Base-by-base conservation (phyloP, 2,888 invertebrate genomes). In the Lapara coniferarum region DNA sequence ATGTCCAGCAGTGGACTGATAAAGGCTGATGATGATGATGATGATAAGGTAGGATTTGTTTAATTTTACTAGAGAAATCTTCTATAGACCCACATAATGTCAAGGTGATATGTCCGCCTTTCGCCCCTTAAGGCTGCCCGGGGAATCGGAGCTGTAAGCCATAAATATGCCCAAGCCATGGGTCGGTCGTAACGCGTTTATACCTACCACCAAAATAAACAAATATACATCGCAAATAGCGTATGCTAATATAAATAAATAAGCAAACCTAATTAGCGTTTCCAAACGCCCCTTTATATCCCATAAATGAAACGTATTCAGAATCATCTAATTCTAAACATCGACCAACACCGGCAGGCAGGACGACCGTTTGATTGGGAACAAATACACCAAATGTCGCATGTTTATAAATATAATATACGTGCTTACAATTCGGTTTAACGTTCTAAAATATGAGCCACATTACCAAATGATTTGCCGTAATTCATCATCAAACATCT, bases 391-490 rank as follows among this genome's bases (percentile, higher is more conserved):
- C 13, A 49, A 25, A 19, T 19, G 63, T 46, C 16, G 13, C 46
- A 63, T 46, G 19, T 63, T 63, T 63, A 19, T 63, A 49, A 63
- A 63, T 49, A 49, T 46, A 63, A 49, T 63, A 63, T 49, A 63
- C 49, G 19, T 49, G 13, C 46, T 19, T 19, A 49, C 63, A 49
- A 63, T 49, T 19, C 19, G 16, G 19, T 46, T 46, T 49, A 63
- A 6, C 19, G 63, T 63, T 5, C 14, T 57, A 63, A 49, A 63
- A 63, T 46, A 63, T 63, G 7, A 19, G 49, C 30, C 30, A 30
- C 57, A 19, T 49, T 13, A 63, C 49, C 46, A 10, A 55, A 55
- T 55, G 55, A 13, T 63, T 46, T 19, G 0, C 13, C 12, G 19
- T 49, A 63, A 63, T 49, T 5, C 13, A 55, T 25, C 13, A 46